These are phyloP conservation scores for Acestrorhynchus altus DNA, from an alignment of 2,797 vertebrate species.

Conservation along the genomic window DNA sequence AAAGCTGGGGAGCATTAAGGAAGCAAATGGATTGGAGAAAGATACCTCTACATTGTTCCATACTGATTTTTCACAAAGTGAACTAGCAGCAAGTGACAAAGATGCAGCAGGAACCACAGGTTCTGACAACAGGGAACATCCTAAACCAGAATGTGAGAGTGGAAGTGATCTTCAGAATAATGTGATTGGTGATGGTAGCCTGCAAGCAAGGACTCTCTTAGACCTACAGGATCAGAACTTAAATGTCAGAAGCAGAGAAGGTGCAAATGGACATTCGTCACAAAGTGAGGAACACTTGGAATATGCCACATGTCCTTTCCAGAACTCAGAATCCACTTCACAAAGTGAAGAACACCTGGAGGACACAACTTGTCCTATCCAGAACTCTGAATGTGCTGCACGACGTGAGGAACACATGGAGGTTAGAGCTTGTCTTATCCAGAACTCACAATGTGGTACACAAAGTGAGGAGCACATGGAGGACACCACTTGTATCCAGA, in stretches of 20 bases:
- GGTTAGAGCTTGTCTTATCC: too few relatives aligned
- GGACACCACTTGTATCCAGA: too few relatives aligned
- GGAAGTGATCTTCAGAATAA: background rate
- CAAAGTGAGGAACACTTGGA: background rate
- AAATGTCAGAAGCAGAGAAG: constrained; percentile 34
- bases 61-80: background rate
- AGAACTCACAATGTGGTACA: too few relatives aligned
- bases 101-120: constrained; percentile 31
- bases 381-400: too few relatives aligned
- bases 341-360: too few relatives aligned
- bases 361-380: too few relatives aligned
- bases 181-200: constrained; percentile 14
- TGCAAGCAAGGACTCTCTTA: background rate
- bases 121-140: constrained; percentile 1
- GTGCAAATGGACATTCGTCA: constrained; percentile 35
- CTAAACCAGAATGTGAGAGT: background rate
- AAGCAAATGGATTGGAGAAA: constrained; percentile 59
- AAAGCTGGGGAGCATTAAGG: constrained; percentile 37
- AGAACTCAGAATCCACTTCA: constrained; percentile 8
- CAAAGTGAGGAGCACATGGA: too few relatives aligned
- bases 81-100: background rate
- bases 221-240: constrained; percentile 24
- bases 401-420: too few relatives aligned
- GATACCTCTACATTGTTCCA: constrained; percentile 41
- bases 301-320: background rate